Conservation (phyloP, 2,888 invertebrate species). For the Agrotis puta region DNA sequence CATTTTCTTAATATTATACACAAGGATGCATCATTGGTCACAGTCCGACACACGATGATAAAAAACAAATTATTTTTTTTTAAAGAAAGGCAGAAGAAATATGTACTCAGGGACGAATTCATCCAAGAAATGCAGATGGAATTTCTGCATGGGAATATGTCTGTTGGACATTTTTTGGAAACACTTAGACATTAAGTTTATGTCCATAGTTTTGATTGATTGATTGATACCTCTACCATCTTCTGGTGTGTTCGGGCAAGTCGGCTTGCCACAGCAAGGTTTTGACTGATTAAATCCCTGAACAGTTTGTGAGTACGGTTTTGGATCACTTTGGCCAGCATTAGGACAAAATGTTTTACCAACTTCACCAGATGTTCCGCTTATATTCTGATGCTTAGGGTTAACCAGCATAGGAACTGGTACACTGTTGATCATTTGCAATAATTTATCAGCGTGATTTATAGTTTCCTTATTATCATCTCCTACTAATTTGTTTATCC, state of each 20-base stretch:
- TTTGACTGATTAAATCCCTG: slow-evolving; percentile 8
- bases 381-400: slow-evolving; percentile 5
- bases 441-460: slow-evolving; percentile 73
- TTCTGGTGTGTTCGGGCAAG: neutral
- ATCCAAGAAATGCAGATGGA: no score
- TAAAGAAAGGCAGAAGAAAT: no score
- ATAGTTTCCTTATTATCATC: slow-evolving; percentile 73
- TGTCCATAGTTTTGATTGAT: neutral
- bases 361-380: neutral
- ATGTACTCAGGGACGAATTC: no score
- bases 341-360: neutral
- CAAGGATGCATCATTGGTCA: no score
- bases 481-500: slow-evolving; percentile 78
- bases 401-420: slow-evolving; percentile 69
- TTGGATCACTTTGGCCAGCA: neutral
- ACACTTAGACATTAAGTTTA: no score
- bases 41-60: no score
- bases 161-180: slow-evolving; percentile 13
- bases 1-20: no score
- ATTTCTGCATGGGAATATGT: no score
- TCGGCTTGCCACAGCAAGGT: neutral
- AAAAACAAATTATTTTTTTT: no score
- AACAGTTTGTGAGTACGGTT: neutral
- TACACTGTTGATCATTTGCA: slow-evolving; percentile 74
- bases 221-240: neutral